Conservation (phyloP, 2,113 vertebrate genomes). For the Ceyx cyanopectus region DNA sequence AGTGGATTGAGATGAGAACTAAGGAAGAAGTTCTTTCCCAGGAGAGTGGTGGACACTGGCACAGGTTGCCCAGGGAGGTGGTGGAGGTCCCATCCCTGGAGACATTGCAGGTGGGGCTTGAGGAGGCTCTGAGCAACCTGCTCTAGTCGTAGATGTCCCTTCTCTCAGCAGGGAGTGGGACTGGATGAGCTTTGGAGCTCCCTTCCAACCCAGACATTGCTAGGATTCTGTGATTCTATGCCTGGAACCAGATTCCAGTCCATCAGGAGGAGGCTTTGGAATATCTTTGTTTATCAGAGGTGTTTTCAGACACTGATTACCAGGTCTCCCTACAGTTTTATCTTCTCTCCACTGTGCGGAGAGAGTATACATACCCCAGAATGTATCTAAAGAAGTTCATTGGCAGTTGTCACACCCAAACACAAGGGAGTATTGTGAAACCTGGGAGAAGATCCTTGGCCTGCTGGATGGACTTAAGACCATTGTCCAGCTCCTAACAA, state of each 20-base stretch:
- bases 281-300: neutral
- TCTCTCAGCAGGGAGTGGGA: too few species aligned
- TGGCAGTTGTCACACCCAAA: neutral
- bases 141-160: too few species aligned
- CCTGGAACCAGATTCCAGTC: neutral
- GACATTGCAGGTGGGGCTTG: too few species aligned
- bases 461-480: neutral
- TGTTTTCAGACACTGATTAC: neutral
- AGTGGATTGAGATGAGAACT: too few species aligned
- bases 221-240: too few species aligned
- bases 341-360: neutral
- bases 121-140: too few species aligned
- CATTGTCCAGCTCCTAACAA: rapidly evolving
- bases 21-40: too few species aligned
- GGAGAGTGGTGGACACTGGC: too few species aligned
- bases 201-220: too few species aligned
- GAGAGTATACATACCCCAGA: neutral
- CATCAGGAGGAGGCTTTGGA: neutral
- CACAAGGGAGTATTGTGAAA: neutral
- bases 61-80: too few species aligned
- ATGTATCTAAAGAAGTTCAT: neutral
- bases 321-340: neutral
- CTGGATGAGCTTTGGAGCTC: too few species aligned
- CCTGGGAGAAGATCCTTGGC: neutral
- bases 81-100: too few species aligned